A percentile compares a stretch with the other conserved stretches of the same genome.
Evolutionary conservation across 2,113 vertebrate species (phyloP).

Genomic region (Limanda limanda): DNA sequence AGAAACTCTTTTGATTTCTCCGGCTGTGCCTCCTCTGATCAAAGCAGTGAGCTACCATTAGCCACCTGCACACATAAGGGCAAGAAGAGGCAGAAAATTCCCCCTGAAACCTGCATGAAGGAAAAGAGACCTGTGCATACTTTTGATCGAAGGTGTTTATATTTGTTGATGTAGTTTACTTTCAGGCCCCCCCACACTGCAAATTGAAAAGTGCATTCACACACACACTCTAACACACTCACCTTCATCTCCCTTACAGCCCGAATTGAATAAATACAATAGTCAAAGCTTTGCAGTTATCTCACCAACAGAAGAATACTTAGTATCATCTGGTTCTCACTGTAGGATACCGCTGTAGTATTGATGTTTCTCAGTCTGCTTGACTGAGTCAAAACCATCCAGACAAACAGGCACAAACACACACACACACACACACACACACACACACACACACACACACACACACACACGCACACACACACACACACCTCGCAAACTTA

Average conservation of each 20-base stretch:
- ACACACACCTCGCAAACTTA: slow-evolving; percentile 31
- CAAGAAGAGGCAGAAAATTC: slow-evolving; percentile 2
- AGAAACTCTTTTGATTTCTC: slow-evolving; percentile 56
- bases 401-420: slow-evolving; percentile 9
- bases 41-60: slow-evolving; percentile 34
- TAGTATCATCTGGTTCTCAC: slow-evolving; percentile 41
- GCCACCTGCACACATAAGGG: slow-evolving; percentile 15
- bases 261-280: slow-evolving; percentile 56
- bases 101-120: slow-evolving; percentile 21
- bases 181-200: slow-evolving; percentile 15
- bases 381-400: slow-evolving; percentile 28
- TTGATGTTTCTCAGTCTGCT: slow-evolving; percentile 41
- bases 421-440: background rate
- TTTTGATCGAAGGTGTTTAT: slow-evolving; percentile 69
- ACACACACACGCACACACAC: background rate
- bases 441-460: background rate
- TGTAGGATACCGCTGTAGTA: slow-evolving; percentile 31
- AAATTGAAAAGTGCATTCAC: slow-evolving; percentile 23
- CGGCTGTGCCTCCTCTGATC: slow-evolving; percentile 62
- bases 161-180: slow-evolving; percentile 62
- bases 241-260: slow-evolving; percentile 29
- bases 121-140: slow-evolving; percentile 39
- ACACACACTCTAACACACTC: slow-evolving; percentile 3
- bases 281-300: slow-evolving; percentile 50
- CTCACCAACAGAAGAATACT: slow-evolving; percentile 43